Evolutionary conservation across 1,140 invertebrate species (phyloP), one percentile per base, ranked within the genome.

Genomic region (Arctopsyche grandis): DNA sequence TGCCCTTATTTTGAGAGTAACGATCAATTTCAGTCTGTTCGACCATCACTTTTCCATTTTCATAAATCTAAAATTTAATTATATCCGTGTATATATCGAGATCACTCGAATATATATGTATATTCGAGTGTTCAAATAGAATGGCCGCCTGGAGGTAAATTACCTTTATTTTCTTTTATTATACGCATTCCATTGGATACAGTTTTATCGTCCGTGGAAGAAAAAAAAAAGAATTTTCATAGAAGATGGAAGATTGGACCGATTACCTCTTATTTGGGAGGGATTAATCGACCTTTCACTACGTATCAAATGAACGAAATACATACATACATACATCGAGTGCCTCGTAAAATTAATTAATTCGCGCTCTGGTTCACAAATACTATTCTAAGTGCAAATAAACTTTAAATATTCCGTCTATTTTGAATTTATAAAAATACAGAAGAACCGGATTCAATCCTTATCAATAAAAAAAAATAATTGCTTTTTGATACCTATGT

Each of bases 231-330:
- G 0, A 9, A 60, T n/a, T 60, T 9, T 21, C 9, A 3, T n/a
- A 1, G 56, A 9, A 19, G 21, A 38, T 38, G 14, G 1, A 60
- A 16, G n/a, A 19, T 60, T 19, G 0, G 16, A 60, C 16, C n/a
- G 5, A 60, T 19, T 19, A 19, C 1, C 0, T 19, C 1, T 60
- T 21, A 60, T 19, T 52, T 19, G 48, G 12, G 3, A 60, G 9
- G 5, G 56, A 60, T 19, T 60, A 60, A 60, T 9, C 56, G 56
- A 19, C 56, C 56, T 60, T 60, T 60, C 56, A 19, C 56, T 52
- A 10, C 1, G 4, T 16, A 10, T 52, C 48, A 52, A 38, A 38
- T 7, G 29, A 38, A 7, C 29, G 29, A 38, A 38, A 4, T 38
- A 38, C 29, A 7, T 7, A 38, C 29, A 7, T 38, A 38, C 29